Conservation (phyloP, 2,113 vertebrate genomes). For the Mormyrus iriodes region DNA sequence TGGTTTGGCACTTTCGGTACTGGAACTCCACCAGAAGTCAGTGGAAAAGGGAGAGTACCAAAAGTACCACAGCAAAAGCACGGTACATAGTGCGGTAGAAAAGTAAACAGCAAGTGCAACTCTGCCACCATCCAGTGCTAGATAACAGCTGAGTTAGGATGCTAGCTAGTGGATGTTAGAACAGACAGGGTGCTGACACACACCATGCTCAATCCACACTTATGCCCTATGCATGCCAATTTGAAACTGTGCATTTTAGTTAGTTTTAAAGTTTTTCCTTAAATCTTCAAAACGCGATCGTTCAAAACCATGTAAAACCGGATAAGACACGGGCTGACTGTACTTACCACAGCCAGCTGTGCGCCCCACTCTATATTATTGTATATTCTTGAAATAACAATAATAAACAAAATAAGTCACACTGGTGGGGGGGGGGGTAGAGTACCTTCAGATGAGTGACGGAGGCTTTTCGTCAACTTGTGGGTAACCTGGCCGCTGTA, state of each 20-base stretch:
- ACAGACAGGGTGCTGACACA: neutral
- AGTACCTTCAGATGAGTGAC: constrained; percentile 71
- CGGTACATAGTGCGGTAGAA: too few relatives aligned
- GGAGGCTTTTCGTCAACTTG: constrained; percentile 73
- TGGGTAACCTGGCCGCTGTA: constrained; percentile 67
- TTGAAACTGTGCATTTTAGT: too few relatives aligned
- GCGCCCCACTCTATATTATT: neutral
- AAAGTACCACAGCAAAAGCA: too few relatives aligned
- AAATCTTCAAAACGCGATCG: too few relatives aligned
- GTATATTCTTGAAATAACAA: neutral
- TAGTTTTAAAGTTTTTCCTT: too few relatives aligned
- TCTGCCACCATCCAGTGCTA: neutral
- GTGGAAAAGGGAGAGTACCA: too few relatives aligned
- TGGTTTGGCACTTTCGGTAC: too few relatives aligned
- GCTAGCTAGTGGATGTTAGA: neutral
- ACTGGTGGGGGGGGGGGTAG: constrained; percentile 32
- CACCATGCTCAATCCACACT: neutral
- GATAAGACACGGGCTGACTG: neutral
- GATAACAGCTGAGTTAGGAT: neutral
- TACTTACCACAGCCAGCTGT: constrained; percentile 56
- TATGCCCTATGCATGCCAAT: neutral
- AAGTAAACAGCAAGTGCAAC: neutral
- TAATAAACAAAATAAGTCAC: neutral
- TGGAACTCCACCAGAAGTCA: too few relatives aligned
- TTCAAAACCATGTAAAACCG: too few relatives aligned